Conservation (phyloP, 2,888 invertebrate species). For the Punctoribates punctum region DNA sequence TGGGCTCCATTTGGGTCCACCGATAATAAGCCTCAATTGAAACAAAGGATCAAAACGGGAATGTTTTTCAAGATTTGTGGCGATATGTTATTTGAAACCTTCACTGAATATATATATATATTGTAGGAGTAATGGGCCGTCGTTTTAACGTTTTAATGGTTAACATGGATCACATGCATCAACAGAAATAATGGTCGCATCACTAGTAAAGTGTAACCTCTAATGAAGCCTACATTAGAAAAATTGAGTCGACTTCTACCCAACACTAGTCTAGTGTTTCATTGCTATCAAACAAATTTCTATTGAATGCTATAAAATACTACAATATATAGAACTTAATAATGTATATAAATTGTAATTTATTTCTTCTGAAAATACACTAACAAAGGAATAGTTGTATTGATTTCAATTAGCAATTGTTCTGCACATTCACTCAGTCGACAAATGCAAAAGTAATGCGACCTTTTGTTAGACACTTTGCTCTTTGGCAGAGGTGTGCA, state of each 20-base stretch:
- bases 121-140: slow-evolving; percentile 22
- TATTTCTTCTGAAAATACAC: slow-evolving; percentile 21
- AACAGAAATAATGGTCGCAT: slow-evolving; percentile 15
- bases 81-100: slow-evolving; percentile 19
- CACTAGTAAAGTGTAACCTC: not conserved
- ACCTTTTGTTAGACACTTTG: not conserved
- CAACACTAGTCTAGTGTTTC: slow-evolving; percentile 11
- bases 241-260: not conserved
- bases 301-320: slow-evolving; percentile 14
- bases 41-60: not conserved
- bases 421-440: slow-evolving; percentile 27
- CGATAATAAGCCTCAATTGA: not conserved
- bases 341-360: slow-evolving; percentile 31
- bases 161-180: slow-evolving; percentile 27
- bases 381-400: slow-evolving; percentile 11
- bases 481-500: not conserved
- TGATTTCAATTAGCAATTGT: slow-evolving; percentile 36
- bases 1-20: not conserved
- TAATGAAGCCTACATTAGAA: slow-evolving; percentile 25
- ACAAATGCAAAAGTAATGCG: not conserved
- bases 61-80: not conserved
- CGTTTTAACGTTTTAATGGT: slow-evolving; percentile 29
- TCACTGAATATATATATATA: not conserved
- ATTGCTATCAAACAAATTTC: slow-evolving; percentile 25
- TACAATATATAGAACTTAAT: slow-evolving; percentile 14